Evolutionary conservation across 2,888 invertebrate species (phyloP).

Genomic region (Nomada fabriciana): DNA sequence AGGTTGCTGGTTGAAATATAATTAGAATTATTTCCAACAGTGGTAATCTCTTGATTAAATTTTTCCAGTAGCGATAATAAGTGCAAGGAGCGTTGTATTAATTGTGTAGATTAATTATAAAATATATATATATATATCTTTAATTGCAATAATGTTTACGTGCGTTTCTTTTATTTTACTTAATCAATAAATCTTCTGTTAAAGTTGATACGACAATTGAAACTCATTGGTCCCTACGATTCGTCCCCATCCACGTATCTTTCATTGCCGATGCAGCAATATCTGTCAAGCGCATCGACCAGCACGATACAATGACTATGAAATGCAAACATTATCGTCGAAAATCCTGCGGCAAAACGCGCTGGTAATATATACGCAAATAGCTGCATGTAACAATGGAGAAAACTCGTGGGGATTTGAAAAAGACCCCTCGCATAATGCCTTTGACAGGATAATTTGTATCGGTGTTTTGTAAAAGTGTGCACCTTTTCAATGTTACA

Average conservation of each 20-base stretch:
- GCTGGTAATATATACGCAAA: constrained; percentile 35
- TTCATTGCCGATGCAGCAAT: constrained; percentile 38
- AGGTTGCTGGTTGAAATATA: too few species aligned
- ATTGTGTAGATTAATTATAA: neutral
- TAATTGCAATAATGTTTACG: neutral
- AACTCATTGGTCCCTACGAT: neutral
- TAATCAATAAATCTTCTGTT: neutral
- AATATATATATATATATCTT: neutral
- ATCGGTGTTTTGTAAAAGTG: constrained; percentile 49
- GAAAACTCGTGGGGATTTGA: constrained; percentile 27
- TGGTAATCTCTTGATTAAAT: too few species aligned
- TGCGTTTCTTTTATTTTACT: constrained; percentile 4
- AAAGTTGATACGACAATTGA: neutral
- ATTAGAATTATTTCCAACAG: too few species aligned
- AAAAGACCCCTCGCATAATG: constrained; percentile 45
- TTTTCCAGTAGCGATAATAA: too few species aligned
- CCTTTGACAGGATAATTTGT: constrained; percentile 63
- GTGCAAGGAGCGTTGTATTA: too few species aligned
- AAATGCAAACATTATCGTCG: constrained; percentile 43
- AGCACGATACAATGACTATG: constrained; percentile 23
- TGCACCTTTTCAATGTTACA: constrained; percentile 14
- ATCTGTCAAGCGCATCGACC: neutral
- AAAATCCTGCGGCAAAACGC: constrained; percentile 48
- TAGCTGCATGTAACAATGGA: constrained; percentile 42
- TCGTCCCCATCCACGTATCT: neutral